phyloP scores from a whole-genome alignment of 2,888 invertebrate species.

The Xestia xanthographa region DNA sequence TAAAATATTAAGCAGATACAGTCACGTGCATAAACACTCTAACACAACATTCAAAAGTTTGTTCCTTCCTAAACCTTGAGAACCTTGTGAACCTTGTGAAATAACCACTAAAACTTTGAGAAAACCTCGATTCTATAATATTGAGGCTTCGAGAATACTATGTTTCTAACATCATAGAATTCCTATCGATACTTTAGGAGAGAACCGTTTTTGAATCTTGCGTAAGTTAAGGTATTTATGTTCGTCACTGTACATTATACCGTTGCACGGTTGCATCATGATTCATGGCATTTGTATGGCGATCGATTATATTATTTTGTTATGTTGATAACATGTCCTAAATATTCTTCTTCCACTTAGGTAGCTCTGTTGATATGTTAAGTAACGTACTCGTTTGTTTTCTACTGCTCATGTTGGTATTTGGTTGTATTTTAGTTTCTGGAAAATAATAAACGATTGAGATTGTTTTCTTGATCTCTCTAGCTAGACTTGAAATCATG shows the following conservation, averaged over 20 bases:
- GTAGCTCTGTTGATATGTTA: neutral
- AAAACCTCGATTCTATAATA: neutral
- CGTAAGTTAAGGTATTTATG: neutral
- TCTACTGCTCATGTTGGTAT: neutral
- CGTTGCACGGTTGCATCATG: conserved; percentile 37
- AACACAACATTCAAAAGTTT: neutral
- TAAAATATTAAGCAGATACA: conserved; percentile 19
- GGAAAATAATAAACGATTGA: neutral
- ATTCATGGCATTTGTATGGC: conserved; percentile 21
- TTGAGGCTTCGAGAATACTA: neutral
- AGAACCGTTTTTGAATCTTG: neutral
- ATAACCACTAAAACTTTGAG: neutral
- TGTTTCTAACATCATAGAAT: neutral
- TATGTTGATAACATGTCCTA: conserved; percentile 17
- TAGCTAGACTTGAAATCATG: neutral
- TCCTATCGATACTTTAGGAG: neutral
- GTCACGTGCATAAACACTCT: neutral
- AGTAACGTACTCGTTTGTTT: neutral
- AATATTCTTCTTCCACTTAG: neutral
- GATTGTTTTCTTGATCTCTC: neutral
- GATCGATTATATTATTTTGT: conserved; percentile 4
- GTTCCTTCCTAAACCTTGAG: no score
- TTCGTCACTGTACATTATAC: conserved; percentile 13
- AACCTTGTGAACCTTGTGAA: no score
- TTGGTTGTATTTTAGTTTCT: neutral